Base-by-base conservation (phyloP, 1,140 invertebrate species). In the Samia ricini region DNA sequence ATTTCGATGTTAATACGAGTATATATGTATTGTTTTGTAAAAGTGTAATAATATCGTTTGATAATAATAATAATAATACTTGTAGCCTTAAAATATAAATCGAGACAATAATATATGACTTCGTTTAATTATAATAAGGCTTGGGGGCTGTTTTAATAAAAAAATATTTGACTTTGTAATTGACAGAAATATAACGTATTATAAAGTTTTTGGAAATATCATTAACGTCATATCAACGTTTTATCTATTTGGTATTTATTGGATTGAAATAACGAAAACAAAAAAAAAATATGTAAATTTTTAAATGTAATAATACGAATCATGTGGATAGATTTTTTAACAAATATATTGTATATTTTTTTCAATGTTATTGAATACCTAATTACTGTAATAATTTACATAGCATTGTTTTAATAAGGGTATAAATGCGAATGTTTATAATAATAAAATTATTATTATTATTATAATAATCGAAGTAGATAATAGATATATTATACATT, bases 1-100 rank as follows among this genome's bases (percentile, higher is more conserved):
- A 42, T 67, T 66, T 66, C 68, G 66, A 72, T 83, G 79, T 86
- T 85, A 72, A 81, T 63, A n/a, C n/a, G n/a, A n/a, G n/a, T n/a
- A n/a, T n/a, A n/a, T n/a, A n/a, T n/a, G n/a, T n/a, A 77, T 77
- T 84, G 80, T 83, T 85, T 74, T 75, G 69, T 77, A 76, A 72
- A 22, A 42, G 67, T 42, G 4, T 42, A 42, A 15, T 42, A 2
- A 26, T 29, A 18, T 19, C 33, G 18, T 55, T 55, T 33, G 56
- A 36, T 42, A 42, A 42, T 42, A 24, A 22, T 22, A 48, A 49
- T 49, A 20, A 23, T n/a, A 5, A 56, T 29, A 19, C 22, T 12
- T 70, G 66, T 72, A 75, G 79, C 71, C 79, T 81, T 82, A 79
- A 66, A 51, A 55, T 78, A 68, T 77, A 73, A 79, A 73, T 73